Evolutionary conservation across 92 coral and sea anemone species (phyloP).

Genomic region (Siderastrea radians): DNA sequence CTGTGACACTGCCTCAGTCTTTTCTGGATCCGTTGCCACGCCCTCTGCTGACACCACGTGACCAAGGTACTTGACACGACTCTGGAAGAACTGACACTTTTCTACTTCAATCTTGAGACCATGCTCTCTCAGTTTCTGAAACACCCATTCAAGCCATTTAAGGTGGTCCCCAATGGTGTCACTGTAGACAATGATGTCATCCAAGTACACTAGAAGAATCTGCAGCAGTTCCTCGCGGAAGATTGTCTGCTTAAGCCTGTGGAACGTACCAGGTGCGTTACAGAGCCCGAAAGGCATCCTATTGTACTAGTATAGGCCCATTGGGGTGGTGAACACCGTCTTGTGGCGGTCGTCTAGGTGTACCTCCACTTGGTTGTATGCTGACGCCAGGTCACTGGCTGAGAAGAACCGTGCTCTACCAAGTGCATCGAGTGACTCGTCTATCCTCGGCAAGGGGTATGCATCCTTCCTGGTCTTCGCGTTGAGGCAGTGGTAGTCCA

Average conservation of each 20-base stretch:
- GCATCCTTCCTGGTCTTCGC: too few species aligned
- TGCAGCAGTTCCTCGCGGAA: constrained; percentile 49
- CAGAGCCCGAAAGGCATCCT: constrained; percentile 68
- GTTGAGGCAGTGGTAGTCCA: too few species aligned
- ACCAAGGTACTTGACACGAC: constrained; percentile 57
- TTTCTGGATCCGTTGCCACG: constrained; percentile 69
- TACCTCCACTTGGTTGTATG: too few species aligned
- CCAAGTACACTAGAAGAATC: constrained; percentile 61
- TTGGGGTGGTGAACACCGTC: too few species aligned
- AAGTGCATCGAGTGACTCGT: constrained; percentile 21
- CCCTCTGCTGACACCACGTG: constrained; percentile 68
- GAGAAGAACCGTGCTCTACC: constrained; percentile 55
- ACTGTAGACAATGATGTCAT: constrained; percentile 56
- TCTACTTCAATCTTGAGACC: constrained; percentile 56
- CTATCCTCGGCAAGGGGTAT: too few species aligned
- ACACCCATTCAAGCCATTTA: constrained; percentile 17
- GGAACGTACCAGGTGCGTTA: constrained; percentile 61
- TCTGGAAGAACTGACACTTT: constrained; percentile 61
- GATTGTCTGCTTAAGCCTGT: constrained; percentile 44
- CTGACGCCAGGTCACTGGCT: too few species aligned
- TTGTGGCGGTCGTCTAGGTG: too few species aligned
- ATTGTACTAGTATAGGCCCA: not conserved
- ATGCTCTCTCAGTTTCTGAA: constrained; percentile 45
- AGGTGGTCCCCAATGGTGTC: constrained; percentile 34
- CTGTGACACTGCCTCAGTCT: constrained; percentile 58